Conservation (phyloP, 2,888 invertebrate species). For the Drosophila anomalata region DNA sequence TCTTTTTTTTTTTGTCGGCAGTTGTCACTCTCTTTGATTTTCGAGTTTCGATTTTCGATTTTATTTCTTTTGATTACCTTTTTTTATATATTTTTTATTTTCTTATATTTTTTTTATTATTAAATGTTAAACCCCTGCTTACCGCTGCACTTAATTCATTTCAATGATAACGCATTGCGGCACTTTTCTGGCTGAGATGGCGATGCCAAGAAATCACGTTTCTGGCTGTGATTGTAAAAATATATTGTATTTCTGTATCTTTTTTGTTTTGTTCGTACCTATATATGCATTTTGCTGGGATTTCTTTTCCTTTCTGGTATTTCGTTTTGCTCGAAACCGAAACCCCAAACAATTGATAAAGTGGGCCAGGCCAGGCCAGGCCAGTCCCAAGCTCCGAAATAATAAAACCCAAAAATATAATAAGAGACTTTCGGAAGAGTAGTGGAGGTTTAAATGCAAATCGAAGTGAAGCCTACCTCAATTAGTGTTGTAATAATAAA, state of each 20-base stretch:
- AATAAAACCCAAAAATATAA: neutral
- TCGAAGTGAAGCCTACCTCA: constrained; percentile 72
- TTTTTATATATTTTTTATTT: neutral
- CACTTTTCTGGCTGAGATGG: constrained; percentile 22
- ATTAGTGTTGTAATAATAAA: constrained; percentile 41
- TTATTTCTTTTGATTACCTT: neutral
- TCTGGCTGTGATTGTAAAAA: constrained; percentile 17
- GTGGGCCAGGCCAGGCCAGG: constrained; percentile 70
- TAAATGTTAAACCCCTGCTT: constrained; percentile 19
- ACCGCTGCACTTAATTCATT: constrained; percentile 22
- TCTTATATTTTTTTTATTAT: constrained; percentile 8
- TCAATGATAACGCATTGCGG: constrained; percentile 36
- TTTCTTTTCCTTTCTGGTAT: constrained; percentile 50
- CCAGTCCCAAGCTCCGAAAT: constrained; percentile 18
- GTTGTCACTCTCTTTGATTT: constrained; percentile 20
- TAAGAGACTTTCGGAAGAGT: neutral
- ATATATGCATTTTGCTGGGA: constrained; percentile 15
- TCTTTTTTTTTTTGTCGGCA: constrained; percentile 24
- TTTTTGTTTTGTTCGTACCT: constrained; percentile 2
- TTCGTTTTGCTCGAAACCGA: constrained; percentile 21
- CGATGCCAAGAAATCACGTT: constrained; percentile 5
- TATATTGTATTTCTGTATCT: constrained; percentile 16
- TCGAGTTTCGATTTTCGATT: constrained; percentile 9
- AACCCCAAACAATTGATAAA: constrained; percentile 29
- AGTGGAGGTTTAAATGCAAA: too few relatives aligned